Base-by-base conservation (phyloP, 2,888 invertebrate species). In the Chelonus formosanus region DNA sequence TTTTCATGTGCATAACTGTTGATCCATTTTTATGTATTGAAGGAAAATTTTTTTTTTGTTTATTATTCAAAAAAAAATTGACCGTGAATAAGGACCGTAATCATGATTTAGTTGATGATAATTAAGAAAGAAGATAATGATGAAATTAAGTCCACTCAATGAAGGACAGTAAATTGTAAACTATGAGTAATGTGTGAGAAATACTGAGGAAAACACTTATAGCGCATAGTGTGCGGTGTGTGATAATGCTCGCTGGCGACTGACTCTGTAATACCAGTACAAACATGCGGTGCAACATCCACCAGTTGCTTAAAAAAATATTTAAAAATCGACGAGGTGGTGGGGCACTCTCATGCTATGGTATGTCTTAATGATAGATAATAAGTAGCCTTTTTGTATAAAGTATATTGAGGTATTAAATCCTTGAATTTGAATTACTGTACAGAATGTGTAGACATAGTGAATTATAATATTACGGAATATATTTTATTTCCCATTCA, bases 381-480 rank as follows among this genome's bases (percentile, higher is more conserved):
- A 81, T 84, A 84, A 84, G 83, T 83, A 84, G 83, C 82, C 81
- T 83, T 84, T 84, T 84, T 84, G 84, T 84, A 84, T 84, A 84
- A 84, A 84, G 83, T 84, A 82, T 84, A 84, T 82, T 82, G 82
- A 83, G 83, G 83, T 81, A 80, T 82, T 74, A 79, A 79, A 80
- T 77, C 81, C 80, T 82, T 83, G 79, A 83, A 79, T 78, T 62
- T 80, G 81, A 84, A 83, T 83, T 82, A 83, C 81, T 84, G 84
- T 84, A 84, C 84, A 84, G 84, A 84, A 83, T 84, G 82, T 84
- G 83, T 84, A 84, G 84, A 82, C 81, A 83, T 84, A 84, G 83
- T 82, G 80, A 83, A 83, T 83, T 82, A 83, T 83, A 84, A 83
- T 83, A 84, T 82, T 83, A 83, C 82, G 82, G 83, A 84, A 84